Evolutionary conservation across 2,888 invertebrate genomes (phyloP), one percentile per base, ranked within the genome.

Genomic region (Drosophila quasianomalipes): DNA sequence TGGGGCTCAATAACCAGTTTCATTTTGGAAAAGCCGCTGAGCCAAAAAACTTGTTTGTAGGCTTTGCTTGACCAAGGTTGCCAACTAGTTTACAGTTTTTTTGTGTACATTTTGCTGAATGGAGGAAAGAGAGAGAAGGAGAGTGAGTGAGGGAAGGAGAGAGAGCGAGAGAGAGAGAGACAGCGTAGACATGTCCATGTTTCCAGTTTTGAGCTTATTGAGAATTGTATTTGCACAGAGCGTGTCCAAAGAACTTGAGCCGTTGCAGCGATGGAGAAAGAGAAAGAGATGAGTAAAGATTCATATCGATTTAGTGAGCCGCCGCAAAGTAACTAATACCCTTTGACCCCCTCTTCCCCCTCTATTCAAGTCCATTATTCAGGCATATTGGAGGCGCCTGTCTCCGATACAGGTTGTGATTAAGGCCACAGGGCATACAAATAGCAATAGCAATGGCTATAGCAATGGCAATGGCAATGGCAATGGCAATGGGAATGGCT

Each of bases 221-320:
- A 70, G 26, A 80, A 66, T 80, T 52, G 76, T 66, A 63, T 79
- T 76, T 66, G 62, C 26, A 54, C 68, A 60, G 59, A 60, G 33
- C 35, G 54, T 30, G 55, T 61, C 37, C 65, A 22, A 44, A 37
- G 63, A 58, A 53, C 52, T 70, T 66, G 28, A 51, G 33, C 57
- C 31, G 35, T 47, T 55, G 37, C 60, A 76, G 7, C 28, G 63
- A 47, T 19, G 19, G 10, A 39, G 35, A 62, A 30, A 44, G 35
- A 30, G 19, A 41, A 33, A 44, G 31, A 44, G 49, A 53, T 4
- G 60, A 37, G 30, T 28, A 41, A 33, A 37, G 31, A 66, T 51
- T 71, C 70, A 76, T 81, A 85, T 87, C 87, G 85, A 87, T 82
- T 87, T 79, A 85, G 82, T 76, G 66, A 71, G 68, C 62, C 54